A percentile compares a stretch with the other conserved stretches of the same genome.
phyloP scores from a whole-genome alignment of 2,797 vertebrate species.

The Hirundo rustica region DNA sequence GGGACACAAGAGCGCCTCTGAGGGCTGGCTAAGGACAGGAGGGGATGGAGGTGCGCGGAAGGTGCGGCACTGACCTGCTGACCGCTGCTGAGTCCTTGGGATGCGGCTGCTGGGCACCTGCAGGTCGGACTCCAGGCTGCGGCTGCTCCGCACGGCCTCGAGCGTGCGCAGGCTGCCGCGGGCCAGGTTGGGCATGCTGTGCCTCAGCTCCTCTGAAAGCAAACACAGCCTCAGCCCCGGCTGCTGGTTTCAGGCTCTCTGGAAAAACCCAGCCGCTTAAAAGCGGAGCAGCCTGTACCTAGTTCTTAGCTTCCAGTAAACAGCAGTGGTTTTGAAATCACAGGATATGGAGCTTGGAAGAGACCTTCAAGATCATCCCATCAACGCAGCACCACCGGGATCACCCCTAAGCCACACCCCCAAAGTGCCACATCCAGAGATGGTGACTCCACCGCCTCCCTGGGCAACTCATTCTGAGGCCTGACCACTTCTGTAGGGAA shows the following conservation, averaged over 20 bases:
- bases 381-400: background rate
- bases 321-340: background rate
- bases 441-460: background rate
- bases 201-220: conserved; percentile 88
- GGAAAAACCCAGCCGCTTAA: accelerated
- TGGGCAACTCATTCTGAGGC: background rate
- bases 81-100: conserved; percentile 85
- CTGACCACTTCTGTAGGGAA: background rate
- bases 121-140: conserved; percentile 92
- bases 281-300: background rate
- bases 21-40: accelerated
- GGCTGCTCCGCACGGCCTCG: conserved; percentile 89
- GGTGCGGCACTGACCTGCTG: conserved; percentile 74
- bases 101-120: conserved; percentile 89
- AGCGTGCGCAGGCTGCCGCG: conserved; percentile 87
- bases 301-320: background rate
- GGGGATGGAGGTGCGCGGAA: accelerated
- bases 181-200: conserved; percentile 94
- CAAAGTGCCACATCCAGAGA: background rate
- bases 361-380: background rate
- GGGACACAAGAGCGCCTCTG: accelerated
- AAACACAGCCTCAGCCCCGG: background rate
- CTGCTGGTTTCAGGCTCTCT: background rate
- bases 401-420: background rate
- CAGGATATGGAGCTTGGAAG: accelerated